phyloP scores from a whole-genome alignment of 2,113 vertebrate genomes.

The Antennarius striatus region DNA sequence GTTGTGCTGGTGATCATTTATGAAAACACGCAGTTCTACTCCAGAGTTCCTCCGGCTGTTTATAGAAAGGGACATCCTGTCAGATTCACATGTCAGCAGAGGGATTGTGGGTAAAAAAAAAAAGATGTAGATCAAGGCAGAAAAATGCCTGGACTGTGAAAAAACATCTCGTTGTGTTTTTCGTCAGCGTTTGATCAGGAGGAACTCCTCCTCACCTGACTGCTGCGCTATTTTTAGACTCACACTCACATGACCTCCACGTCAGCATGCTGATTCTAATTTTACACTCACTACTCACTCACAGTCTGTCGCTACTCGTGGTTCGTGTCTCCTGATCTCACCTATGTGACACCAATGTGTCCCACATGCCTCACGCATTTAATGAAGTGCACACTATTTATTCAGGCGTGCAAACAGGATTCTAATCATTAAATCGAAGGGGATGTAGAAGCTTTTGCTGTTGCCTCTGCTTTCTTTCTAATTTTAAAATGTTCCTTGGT shows the following conservation, averaged over 20 bases:
- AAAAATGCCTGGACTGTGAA: constrained; percentile 51
- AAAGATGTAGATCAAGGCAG: constrained; percentile 38
- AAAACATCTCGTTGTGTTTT: constrained; percentile 1
- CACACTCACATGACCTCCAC: constrained; percentile 50
- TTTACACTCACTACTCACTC: constrained; percentile 41
- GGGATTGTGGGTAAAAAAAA: constrained; percentile 50
- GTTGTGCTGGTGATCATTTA: constrained; percentile 36
- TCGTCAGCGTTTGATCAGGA: constrained; percentile 46
- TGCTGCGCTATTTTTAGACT: constrained; percentile 64
- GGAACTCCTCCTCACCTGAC: constrained; percentile 66
- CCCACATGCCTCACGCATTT: constrained; percentile 10
- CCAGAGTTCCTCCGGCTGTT: constrained; percentile 40
- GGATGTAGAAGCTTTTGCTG: background rate
- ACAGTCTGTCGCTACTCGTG: constrained; percentile 16
- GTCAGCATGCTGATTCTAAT: constrained; percentile 59
- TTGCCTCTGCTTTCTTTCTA: too few relatives aligned
- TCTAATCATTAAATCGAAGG: background rate
- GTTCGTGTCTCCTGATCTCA: background rate
- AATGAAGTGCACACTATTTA: constrained; percentile 16
- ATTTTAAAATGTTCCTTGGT: too few relatives aligned
- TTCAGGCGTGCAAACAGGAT: background rate
- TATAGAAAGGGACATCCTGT: constrained; percentile 29
- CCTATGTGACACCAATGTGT: background rate
- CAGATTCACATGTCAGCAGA: constrained; percentile 34
- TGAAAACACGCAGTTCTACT: constrained; percentile 29